Percentiles rank a stretch among this genome's conserved stretches.
Evolutionary conservation across 1,140 invertebrate species (phyloP).

Genomic region (Triops longicaudatus): DNA sequence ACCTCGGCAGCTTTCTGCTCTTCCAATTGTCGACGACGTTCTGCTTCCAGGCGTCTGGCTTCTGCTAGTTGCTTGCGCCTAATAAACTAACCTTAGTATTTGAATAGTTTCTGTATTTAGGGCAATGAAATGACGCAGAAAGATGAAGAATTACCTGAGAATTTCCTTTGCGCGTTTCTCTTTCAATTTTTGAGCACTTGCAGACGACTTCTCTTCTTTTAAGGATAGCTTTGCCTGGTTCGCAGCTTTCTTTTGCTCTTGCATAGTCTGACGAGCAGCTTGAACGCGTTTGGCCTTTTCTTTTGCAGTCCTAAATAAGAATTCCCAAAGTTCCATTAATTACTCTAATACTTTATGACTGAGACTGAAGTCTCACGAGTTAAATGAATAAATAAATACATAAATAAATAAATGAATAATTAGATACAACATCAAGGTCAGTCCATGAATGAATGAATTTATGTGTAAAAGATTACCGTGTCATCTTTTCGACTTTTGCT

Average conservation of each 20-base stretch:
- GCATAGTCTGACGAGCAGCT: not conserved
- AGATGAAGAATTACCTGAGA: not conserved
- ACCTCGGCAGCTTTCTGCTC: not conserved
- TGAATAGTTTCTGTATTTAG: too few species aligned
- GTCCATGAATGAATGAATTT: not conserved
- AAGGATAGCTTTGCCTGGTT: not conserved
- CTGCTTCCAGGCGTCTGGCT: not conserved
- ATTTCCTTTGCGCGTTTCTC: not conserved
- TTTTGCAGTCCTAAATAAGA: not conserved
- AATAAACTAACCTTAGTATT: not conserved
- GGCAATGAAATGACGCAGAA: too few species aligned
- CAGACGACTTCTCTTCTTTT: not conserved
- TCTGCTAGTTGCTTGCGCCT: not conserved
- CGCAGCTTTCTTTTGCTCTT: not conserved
- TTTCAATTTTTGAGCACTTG: not conserved
- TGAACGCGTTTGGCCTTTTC: not conserved
- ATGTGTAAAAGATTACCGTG: conserved; percentile 9
- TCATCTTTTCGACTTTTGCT: conserved; percentile 23
- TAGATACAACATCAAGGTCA: not conserved
- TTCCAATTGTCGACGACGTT: not conserved
- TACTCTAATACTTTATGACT: too few species aligned
- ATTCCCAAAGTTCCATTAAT: not conserved
- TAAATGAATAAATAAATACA: too few species aligned
- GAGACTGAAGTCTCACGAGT: too few species aligned
- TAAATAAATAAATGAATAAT: too few species aligned